Conservation (phyloP, 1,140 invertebrate genomes). For the Oncopodura yosiiana region DNA sequence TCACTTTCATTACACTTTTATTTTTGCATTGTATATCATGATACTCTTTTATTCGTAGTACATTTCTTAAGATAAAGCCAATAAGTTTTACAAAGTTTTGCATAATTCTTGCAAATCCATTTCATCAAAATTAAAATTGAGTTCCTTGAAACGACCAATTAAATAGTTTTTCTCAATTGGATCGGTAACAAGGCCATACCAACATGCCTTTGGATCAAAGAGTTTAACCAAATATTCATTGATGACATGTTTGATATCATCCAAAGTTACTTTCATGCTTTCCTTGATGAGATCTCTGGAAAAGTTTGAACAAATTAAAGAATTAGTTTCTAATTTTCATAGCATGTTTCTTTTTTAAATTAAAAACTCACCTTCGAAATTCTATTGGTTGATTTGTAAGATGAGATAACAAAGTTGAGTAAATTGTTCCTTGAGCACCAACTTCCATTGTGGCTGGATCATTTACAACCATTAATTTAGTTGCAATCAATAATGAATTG, state of each 20-base stretch:
- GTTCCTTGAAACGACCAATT: constrained; percentile 1
- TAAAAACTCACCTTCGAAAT: constrained; percentile 14
- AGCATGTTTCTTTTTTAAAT: neutral
- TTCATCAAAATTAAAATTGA: constrained; percentile 5
- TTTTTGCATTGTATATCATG: no score
- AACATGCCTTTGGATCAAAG: constrained; percentile 48
- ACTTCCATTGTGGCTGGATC: constrained; percentile 29
- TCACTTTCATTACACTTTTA: no score
- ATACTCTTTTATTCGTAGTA: no score
- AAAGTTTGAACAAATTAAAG: constrained; percentile 19
- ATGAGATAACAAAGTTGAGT: constrained; percentile 15
- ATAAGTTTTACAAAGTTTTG: constrained; percentile 12
- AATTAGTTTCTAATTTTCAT: neutral
- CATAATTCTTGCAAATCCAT: constrained; percentile 15
- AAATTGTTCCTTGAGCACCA: constrained; percentile 28
- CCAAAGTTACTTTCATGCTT: constrained; percentile 56
- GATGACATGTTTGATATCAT: constrained; percentile 55
- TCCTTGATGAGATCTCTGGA: constrained; percentile 52
- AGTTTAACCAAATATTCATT: constrained; percentile 57
- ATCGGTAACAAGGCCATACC: constrained; percentile 34
- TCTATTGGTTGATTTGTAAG: constrained; percentile 12
- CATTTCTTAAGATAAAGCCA: no score
- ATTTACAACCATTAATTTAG: constrained; percentile 33
- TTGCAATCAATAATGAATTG: constrained; percentile 23
- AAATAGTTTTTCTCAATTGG: constrained; percentile 12